Evolutionary conservation across 2,113 vertebrate genomes (phyloP).

Genomic region (Heterochromis multidens): DNA sequence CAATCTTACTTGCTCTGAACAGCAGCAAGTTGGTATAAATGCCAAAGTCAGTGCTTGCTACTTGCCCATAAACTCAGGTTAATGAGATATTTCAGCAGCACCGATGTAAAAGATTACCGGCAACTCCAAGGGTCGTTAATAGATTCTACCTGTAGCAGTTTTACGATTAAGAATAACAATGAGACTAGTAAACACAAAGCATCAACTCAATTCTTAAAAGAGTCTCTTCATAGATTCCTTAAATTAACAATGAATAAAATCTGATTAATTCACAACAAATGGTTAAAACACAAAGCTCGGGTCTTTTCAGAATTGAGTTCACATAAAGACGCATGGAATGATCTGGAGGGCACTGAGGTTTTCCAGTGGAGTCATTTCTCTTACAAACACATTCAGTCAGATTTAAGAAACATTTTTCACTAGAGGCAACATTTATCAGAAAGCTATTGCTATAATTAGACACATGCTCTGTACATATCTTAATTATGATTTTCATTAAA

Average conservation of each 20-base stretch:
- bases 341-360: background rate
- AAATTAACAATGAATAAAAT: background rate
- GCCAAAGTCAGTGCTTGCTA: background rate
- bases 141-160: conserved; percentile 53
- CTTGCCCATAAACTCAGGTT: background rate
- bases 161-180: conserved; percentile 35
- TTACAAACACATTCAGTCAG: background rate
- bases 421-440: background rate
- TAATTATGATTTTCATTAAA: too few relatives aligned
- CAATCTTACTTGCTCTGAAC: background rate
- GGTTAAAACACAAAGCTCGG: background rate
- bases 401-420: background rate
- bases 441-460: background rate
- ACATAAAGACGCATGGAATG: background rate
- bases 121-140: background rate
- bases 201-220: conserved; percentile 45
- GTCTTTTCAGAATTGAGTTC: conserved; percentile 50
- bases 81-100: background rate
- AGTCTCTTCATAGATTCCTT: background rate
- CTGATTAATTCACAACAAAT: background rate
- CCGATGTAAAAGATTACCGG: background rate
- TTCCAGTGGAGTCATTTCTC: background rate
- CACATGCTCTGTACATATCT: too few relatives aligned
- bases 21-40: background rate
- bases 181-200: conserved; percentile 23